Conservation (phyloP, 2,113 vertebrate genomes). For the Catagonus wagneri region DNA sequence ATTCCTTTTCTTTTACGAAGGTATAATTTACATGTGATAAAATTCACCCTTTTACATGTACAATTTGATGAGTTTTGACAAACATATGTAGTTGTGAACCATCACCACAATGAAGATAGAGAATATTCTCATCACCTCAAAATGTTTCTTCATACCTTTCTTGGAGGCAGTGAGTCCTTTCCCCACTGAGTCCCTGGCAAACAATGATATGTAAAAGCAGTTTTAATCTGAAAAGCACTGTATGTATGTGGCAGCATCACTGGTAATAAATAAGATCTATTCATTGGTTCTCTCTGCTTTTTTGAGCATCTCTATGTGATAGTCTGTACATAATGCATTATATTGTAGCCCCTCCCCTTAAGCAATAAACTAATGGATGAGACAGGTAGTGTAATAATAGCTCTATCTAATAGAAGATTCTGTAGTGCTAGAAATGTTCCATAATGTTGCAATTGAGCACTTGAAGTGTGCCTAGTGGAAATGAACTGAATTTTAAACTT, state of each 20-base stretch:
- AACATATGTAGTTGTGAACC: not conserved
- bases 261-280: not conserved
- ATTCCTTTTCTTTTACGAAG: not conserved
- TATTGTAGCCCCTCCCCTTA: not conserved
- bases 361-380: not conserved
- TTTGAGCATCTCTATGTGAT: not conserved
- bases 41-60: not conserved
- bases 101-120: not conserved
- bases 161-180: not conserved
- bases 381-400: not conserved
- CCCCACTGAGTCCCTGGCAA: not conserved
- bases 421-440: not conserved
- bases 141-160: not conserved
- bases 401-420: not conserved
- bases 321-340: not conserved
- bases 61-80: not conserved
- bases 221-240: not conserved
- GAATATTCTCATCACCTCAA: not conserved
- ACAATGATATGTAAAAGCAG: not conserved
- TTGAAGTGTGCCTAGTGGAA: not conserved
- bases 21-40: not conserved
- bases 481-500: constrained; percentile 25
- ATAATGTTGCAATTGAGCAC: not conserved
- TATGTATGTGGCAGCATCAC: not conserved
- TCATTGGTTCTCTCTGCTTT: not conserved